These are phyloP conservation scores for Epizoanthus rinbou DNA, from an alignment of 92 coral and sea anemone genomes.

Conservation along the genomic window DNA sequence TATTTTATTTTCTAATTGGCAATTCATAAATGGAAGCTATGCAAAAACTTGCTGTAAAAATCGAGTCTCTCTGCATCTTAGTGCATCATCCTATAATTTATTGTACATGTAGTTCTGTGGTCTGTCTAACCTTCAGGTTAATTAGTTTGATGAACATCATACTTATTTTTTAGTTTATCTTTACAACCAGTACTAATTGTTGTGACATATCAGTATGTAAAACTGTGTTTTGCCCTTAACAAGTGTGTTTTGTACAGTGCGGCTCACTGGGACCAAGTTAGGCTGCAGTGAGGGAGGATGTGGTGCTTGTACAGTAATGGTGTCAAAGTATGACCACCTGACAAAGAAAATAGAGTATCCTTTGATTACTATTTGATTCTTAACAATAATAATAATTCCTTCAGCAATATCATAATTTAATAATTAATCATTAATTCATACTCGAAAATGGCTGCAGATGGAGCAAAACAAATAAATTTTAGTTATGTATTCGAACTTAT, in stretches of 20 bases:
- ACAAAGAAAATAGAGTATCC: conserved; percentile 71
- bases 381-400: neutral
- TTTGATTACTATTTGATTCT: conserved; percentile 8
- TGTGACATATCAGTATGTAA: neutral
- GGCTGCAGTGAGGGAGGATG: conserved; percentile 91
- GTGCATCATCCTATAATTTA: too few relatives aligned
- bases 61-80: too few relatives aligned
- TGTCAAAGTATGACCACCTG: conserved; percentile 70
- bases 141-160: too few relatives aligned
- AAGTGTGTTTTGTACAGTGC: conserved; percentile 44
- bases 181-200: too few relatives aligned
- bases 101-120: too few relatives aligned
- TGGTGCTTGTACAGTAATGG: conserved; percentile 91
- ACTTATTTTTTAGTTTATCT: too few relatives aligned
- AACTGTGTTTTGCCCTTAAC: conserved; percentile 8
- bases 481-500: neutral
- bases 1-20: too few relatives aligned
- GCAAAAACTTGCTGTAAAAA: too few relatives aligned
- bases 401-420: neutral
- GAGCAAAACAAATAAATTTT: neutral
- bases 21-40: too few relatives aligned
- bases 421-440: neutral
- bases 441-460: neutral
- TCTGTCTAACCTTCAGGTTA: too few relatives aligned
- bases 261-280: conserved; percentile 81